Evolutionary conservation across 1,140 invertebrate species (phyloP), one percentile per base, ranked within the genome.

Genomic region (Nixonia krombeini): DNA sequence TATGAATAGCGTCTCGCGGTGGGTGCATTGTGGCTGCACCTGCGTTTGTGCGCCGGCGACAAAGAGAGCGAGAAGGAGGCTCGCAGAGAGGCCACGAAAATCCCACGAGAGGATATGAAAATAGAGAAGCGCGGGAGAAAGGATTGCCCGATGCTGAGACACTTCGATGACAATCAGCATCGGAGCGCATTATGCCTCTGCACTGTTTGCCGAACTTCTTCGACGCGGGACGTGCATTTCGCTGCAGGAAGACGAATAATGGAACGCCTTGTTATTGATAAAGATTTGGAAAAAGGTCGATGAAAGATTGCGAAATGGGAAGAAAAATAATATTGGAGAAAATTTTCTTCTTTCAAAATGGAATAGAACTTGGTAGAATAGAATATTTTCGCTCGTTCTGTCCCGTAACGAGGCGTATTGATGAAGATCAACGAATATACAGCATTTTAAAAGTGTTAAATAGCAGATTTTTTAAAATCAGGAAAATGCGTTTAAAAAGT

Each of bases 1-100:
- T 25, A 59, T 75, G 65, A 74, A 79, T 75, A 68, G 65, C 63
- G 70, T 70, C 61, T 73, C 61, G 46, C 38, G 40, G 18, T 42
- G 50, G 50, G 40, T 67, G 68, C 62, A 77, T 77, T 73, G 74
- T 79, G 64, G 50, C 50, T 68, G 59, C 72, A 77, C 73, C 73
- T 76, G 75, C 71, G 66, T 46, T 37, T 68, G 63, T 56, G 37
- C 55, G 57, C 44, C 23, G 33, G 15, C 52, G 35, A 73, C 61
- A 56, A 70, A 70, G 61, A n/a, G n/a, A n/a, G 18, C 33, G 41
- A 49, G 21, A 57, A 31, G 47, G 33, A 21, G 12, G 21, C 40
- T 25, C 25, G 17, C 33, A 9, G 33, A 55, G 21, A 35, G 42
- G 41, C 18, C 51, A 40, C 38, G 42, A 50, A 38, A 45, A 31